phyloP scores from a whole-genome alignment of 2,888 invertebrate genomes.

The Clostera curtula region DNA sequence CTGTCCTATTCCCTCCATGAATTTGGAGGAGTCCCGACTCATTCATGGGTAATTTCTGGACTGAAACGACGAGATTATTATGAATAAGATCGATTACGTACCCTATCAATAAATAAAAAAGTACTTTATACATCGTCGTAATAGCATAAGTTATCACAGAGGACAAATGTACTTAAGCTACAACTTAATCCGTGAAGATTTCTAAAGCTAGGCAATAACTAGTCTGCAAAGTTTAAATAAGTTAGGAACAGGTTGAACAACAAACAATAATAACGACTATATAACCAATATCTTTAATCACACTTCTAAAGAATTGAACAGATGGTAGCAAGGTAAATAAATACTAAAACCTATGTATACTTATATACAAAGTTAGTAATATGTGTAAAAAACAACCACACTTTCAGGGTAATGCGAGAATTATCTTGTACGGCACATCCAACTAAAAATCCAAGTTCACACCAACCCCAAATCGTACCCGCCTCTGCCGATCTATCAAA shows the following conservation, averaged over 20 bases:
- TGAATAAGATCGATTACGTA: too few species aligned
- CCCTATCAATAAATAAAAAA: too few species aligned
- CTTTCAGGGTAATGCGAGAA: conserved; percentile 18
- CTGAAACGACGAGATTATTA: too few species aligned
- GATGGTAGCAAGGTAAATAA: conserved; percentile 48
- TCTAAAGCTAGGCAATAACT: too few species aligned
- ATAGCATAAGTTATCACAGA: too few species aligned
- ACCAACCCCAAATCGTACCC: conserved; percentile 58
- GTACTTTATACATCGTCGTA: too few species aligned
- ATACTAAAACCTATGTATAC: conserved; percentile 72
- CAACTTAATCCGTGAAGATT: too few species aligned
- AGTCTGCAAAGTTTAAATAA: neutral
- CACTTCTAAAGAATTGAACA: conserved; percentile 42
- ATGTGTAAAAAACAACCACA: conserved; percentile 49
- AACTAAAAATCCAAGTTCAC: conserved; percentile 58
- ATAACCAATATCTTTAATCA: conserved; percentile 39
- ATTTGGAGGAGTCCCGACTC: too few species aligned
- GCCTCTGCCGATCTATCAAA: conserved; percentile 51
- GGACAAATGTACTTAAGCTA: too few species aligned
- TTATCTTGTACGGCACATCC: conserved; percentile 10
- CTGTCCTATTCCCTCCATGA: too few species aligned
- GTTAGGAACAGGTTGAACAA: neutral
- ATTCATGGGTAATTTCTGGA: too few species aligned
- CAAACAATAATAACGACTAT: conserved; percentile 6
- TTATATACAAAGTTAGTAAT: conserved; percentile 70